Percentiles rank a stretch among this genome's conserved stretches.
Conservation (phyloP, 2,888 invertebrate genomes). For the Campoplex nolae region DNA sequence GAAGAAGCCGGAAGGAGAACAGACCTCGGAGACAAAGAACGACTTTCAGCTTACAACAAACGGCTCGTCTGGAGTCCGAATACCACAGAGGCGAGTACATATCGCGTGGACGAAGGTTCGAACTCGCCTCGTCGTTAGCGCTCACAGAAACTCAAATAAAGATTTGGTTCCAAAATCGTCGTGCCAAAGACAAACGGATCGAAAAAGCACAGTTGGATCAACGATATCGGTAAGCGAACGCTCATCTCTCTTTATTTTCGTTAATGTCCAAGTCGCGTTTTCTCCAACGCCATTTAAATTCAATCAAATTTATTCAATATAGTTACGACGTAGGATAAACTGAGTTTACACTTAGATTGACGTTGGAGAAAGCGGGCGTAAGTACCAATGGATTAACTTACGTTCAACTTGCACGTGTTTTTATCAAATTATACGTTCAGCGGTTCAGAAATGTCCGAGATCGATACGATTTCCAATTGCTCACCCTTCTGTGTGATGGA, state of each 20-base stretch:
- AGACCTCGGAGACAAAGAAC: slow-evolving; percentile 95
- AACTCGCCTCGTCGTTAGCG: slow-evolving; percentile 89
- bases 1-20: slow-evolving; percentile 94
- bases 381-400: not conserved
- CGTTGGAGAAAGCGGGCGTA: too few relatives aligned
- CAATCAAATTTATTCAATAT: too few relatives aligned
- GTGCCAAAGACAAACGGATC: slow-evolving; percentile 98
- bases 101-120: slow-evolving; percentile 92
- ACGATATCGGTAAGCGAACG: slow-evolving; percentile 91
- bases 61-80: slow-evolving; percentile 94
- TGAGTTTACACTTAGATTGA: too few relatives aligned
- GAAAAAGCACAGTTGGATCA: slow-evolving; percentile 98
- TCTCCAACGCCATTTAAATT: too few relatives aligned
- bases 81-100: slow-evolving; percentile 97
- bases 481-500: not conserved
- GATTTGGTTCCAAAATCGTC: slow-evolving; percentile 97
- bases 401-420: not conserved
- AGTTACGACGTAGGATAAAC: too few relatives aligned
- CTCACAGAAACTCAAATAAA: slow-evolving; percentile 94
- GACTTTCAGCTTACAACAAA: slow-evolving; percentile 97
- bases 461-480: slow-evolving; percentile 24
- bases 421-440: not conserved
- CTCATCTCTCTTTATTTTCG: not conserved
- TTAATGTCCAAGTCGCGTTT: not conserved
- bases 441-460: not conserved